These are phyloP conservation scores for Platygyra sinensis DNA, from an alignment of 64 coral and sea anemone genomes.

Conservation along the genomic window DNA sequence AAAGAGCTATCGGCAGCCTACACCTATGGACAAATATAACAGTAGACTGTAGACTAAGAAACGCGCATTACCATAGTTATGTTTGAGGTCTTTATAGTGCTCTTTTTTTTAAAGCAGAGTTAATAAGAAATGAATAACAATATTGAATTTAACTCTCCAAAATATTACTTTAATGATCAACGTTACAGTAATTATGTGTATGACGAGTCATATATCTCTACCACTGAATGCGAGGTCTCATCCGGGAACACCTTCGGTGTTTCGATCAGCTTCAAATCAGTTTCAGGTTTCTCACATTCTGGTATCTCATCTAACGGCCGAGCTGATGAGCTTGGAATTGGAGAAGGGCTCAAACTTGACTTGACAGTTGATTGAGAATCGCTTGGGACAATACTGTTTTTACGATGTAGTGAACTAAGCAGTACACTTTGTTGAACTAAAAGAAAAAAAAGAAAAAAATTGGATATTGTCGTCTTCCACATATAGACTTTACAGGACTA, in stretches of 20 bases:
- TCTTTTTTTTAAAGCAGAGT: too few species aligned
- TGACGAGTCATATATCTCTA: background rate
- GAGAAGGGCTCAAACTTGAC: background rate
- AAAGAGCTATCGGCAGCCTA: too few species aligned
- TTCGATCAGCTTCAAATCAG: background rate
- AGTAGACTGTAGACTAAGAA: too few species aligned
- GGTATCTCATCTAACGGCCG: background rate
- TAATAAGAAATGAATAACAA: too few species aligned
- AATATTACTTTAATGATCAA: too few species aligned
- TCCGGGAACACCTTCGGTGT: slow-evolving; percentile 6
- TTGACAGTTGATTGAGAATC: background rate
- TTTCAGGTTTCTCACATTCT: background rate
- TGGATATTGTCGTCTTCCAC: too few species aligned
- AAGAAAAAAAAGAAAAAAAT: background rate
- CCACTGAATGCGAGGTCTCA: slow-evolving; percentile 10
- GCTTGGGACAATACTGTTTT: background rate
- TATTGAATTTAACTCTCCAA: too few species aligned
- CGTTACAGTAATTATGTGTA: too few species aligned
- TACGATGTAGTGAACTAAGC: background rate
- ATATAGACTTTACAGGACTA: too few species aligned
- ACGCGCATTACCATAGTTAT: too few species aligned
- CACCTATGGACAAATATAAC: too few species aligned
- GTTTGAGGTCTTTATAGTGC: too few species aligned
- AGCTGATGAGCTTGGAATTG: background rate
- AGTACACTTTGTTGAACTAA: background rate